A percentile compares a stretch with the other conserved stretches of the same genome.
phyloP scores from a whole-genome alignment of 2,797 vertebrate genomes.

The Microctenopoma lineatum region DNA sequence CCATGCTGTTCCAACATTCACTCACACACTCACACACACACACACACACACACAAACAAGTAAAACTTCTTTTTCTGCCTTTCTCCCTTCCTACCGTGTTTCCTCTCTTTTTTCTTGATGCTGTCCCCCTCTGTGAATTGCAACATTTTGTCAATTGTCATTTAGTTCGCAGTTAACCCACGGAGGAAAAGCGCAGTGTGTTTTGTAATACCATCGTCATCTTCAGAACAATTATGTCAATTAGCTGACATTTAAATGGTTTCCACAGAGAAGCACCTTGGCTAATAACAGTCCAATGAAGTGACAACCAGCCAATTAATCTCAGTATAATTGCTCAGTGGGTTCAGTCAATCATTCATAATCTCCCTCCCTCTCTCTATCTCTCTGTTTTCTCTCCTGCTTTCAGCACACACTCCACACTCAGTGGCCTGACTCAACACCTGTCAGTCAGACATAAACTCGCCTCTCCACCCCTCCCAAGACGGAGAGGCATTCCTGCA shows the following conservation, averaged over 20 bases:
- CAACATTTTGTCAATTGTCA: conserved; percentile 65
- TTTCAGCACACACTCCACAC: conserved; percentile 41
- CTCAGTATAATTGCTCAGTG: conserved; percentile 72
- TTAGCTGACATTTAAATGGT: conserved; percentile 72
- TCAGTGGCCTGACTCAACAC: conserved; percentile 49
- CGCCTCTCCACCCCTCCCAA: conserved; percentile 27
- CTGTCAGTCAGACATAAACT: conserved; percentile 68
- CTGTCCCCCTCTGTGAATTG: conserved; percentile 29
- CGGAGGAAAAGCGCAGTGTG: conserved; percentile 47
- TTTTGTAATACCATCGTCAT: conserved; percentile 64
- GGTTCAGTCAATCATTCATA: conserved; percentile 67
- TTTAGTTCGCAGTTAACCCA: conserved; percentile 65
- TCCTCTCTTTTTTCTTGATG: conserved; percentile 20
- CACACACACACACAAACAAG: conserved; percentile 24
- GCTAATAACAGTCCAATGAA: conserved; percentile 74
- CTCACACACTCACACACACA: conserved; percentile 13
- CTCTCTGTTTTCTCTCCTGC: conserved; percentile 4
- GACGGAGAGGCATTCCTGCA: conserved; percentile 58
- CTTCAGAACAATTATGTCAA: conserved; percentile 72
- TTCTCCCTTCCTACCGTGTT: conserved; percentile 35
- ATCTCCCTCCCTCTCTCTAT: conserved; percentile 11
- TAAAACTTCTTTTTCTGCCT: conserved; percentile 8
- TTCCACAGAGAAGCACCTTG: conserved; percentile 66
- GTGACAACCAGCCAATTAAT: conserved; percentile 77
- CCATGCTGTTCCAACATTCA: conserved; percentile 60